A percentile compares a stretch with the other conserved stretches of the same genome.
Evolutionary conservation across 2,888 invertebrate genomes (phyloP).

Genomic region (Apamea sordens): DNA sequence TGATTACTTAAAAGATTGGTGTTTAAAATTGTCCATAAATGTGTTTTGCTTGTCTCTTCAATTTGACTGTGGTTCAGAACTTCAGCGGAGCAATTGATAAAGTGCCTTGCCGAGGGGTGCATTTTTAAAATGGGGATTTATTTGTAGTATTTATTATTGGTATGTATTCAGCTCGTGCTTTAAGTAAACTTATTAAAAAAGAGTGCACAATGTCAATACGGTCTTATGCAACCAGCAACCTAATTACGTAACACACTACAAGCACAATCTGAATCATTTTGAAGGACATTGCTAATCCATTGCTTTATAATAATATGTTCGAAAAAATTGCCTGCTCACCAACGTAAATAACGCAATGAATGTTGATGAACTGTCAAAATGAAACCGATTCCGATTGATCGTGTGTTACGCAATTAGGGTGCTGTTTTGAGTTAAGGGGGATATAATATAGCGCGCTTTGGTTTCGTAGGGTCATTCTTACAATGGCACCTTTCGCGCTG

Average conservation of each 20-base stretch:
- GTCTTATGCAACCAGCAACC: too few relatives aligned
- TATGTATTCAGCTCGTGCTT: background rate
- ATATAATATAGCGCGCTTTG: background rate
- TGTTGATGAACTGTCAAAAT: too few relatives aligned
- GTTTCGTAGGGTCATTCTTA: conserved; percentile 16
- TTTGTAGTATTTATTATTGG: background rate
- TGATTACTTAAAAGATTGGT: background rate
- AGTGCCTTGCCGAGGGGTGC: background rate
- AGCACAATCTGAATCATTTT: too few relatives aligned
- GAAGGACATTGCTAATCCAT: too few relatives aligned
- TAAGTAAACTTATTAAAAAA: conserved; percentile 1
- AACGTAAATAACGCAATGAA: too few relatives aligned
- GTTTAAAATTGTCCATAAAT: background rate
- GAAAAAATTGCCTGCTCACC: too few relatives aligned
- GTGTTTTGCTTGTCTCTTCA: background rate
- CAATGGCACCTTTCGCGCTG: background rate
- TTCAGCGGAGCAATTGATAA: conserved; percentile 2
- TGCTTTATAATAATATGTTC: too few relatives aligned
- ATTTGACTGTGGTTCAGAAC: background rate
- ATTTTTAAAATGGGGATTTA: conserved; percentile 2
- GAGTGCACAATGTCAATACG: background rate
- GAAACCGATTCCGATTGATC: too few relatives aligned
- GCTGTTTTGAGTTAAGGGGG: background rate
- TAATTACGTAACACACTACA: too few relatives aligned
- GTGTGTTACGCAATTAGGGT: too few relatives aligned